Conservation (phyloP, 2,797 vertebrate species). For the Tamandua tetradactyla region DNA sequence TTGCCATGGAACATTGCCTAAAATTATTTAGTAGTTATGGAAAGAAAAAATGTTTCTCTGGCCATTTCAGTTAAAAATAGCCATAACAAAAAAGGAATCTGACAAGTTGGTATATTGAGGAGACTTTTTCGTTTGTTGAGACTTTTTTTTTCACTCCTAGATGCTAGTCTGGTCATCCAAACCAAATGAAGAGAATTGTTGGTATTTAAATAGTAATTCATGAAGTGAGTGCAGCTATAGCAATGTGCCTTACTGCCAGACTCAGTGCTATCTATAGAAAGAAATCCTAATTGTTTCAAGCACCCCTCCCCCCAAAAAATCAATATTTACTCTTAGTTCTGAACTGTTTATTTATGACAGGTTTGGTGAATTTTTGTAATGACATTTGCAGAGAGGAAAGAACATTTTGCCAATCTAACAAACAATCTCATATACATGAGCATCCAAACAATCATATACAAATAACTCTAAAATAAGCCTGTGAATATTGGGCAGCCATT, state of each 20-base stretch:
- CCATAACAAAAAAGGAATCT: not conserved
- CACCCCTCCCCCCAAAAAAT: not conserved
- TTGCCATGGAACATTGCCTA: conserved; percentile 23
- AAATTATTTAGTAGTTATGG: not conserved
- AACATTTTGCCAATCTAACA: not conserved
- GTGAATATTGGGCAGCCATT: not conserved
- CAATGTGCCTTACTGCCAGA: conserved; percentile 25
- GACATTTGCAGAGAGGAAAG: not conserved
- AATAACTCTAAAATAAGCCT: not conserved
- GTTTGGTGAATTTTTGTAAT: not conserved
- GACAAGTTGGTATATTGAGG: not conserved
- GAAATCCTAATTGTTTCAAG: conserved; percentile 23
- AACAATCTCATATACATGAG: not conserved
- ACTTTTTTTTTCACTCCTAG: conserved; percentile 19
- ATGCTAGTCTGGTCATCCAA: conserved; percentile 40
- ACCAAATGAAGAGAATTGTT: conserved; percentile 56
- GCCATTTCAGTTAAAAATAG: conserved; percentile 38
- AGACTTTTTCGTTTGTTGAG: not conserved
- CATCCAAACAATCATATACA: not conserved
- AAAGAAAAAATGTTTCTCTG: not conserved
- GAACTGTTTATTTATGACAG: conserved; percentile 49
- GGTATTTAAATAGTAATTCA: conserved; percentile 69
- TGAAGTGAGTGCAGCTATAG: conserved; percentile 58
- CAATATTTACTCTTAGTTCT: not conserved
- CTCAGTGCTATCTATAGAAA: not conserved